phyloP scores from a whole-genome alignment of 2,797 vertebrate genomes.

The Phrynocephalus guinanensis region DNA sequence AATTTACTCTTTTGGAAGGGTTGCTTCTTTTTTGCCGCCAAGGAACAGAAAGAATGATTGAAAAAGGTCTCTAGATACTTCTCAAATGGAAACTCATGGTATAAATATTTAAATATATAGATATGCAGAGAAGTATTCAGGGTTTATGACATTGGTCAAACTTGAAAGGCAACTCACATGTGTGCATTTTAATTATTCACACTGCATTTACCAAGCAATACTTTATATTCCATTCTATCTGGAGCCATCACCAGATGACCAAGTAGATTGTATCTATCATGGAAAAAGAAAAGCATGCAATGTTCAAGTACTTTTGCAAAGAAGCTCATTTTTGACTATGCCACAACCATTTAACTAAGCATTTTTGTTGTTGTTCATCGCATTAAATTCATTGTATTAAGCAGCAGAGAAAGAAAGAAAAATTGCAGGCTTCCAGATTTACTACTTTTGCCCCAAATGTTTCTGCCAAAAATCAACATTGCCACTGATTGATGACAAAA shows the following conservation, averaged over 20 bases:
- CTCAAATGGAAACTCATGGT: too few relatives aligned
- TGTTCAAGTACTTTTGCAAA: neutral
- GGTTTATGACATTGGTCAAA: neutral
- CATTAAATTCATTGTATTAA: neutral
- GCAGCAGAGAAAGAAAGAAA: neutral
- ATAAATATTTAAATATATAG: too few relatives aligned
- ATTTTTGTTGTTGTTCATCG: neutral
- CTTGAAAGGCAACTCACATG: neutral
- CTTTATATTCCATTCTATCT: conserved; percentile 6
- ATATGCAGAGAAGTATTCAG: too few relatives aligned
- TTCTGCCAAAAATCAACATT: too few relatives aligned
- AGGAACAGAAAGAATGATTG: conserved; percentile 59
- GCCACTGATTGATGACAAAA: too few relatives aligned
- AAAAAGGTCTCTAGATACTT: conserved; percentile 52
- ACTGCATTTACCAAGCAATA: conserved; percentile 37
- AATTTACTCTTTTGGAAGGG: conserved; percentile 67
- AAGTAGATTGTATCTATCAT: conserved; percentile 2
- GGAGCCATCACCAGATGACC: neutral
- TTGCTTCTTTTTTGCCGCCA: conserved; percentile 64
- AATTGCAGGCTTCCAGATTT: conserved; percentile 24
- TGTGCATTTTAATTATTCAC: conserved; percentile 37
- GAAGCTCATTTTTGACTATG: conserved; percentile 37
- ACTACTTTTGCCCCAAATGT: conserved; percentile 33
- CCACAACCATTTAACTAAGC: neutral
- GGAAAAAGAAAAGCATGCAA: conserved; percentile 35